A percentile compares a stretch with the other conserved stretches of the same genome.
phyloP scores from a whole-genome alignment of 2,888 invertebrate species.

The Chironomus riparius region DNA sequence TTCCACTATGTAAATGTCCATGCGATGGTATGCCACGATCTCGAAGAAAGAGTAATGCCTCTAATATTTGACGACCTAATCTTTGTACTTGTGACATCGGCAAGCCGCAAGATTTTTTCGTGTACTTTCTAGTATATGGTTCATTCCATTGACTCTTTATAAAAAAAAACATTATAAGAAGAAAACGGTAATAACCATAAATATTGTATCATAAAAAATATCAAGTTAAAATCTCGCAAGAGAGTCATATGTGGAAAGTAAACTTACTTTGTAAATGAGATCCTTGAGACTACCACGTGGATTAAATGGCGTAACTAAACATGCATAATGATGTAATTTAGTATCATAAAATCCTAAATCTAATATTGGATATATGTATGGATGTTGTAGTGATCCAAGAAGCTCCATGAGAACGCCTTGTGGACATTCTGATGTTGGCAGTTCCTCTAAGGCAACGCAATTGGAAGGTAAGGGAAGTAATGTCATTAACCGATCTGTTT shows the following conservation, averaged over 20 bases:
- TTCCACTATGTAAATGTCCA: constrained; percentile 80
- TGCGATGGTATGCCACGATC: constrained; percentile 73
- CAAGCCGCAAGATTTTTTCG: constrained; percentile 57
- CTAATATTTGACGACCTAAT: constrained; percentile 78
- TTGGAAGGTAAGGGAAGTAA: constrained; percentile 42
- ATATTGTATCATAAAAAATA: too few species aligned
- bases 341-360: constrained; percentile 66
- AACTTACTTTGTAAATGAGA: constrained; percentile 71
- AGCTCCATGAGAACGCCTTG: constrained; percentile 67
- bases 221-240: too few species aligned
- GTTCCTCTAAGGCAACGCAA: constrained; percentile 43
- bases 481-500: constrained; percentile 43
- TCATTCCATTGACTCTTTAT: constrained; percentile 70
- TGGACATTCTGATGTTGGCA: constrained; percentile 53
- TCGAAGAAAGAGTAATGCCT: constrained; percentile 74
- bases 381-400: constrained; percentile 80
- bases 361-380: constrained; percentile 83
- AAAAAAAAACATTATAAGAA: background rate
- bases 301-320: constrained; percentile 75
- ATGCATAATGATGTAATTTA: constrained; percentile 51
- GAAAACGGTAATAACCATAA: too few species aligned
- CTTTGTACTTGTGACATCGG: constrained; percentile 74
- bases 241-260: constrained; percentile 33
- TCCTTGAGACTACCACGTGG: constrained; percentile 80
- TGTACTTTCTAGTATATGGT: constrained; percentile 68